Percentiles rank a stretch among this genome's conserved stretches.
These are phyloP conservation scores for Sinella curviseta DNA, from an alignment of 1,140 invertebrate genomes.

Conservation along the genomic window DNA sequence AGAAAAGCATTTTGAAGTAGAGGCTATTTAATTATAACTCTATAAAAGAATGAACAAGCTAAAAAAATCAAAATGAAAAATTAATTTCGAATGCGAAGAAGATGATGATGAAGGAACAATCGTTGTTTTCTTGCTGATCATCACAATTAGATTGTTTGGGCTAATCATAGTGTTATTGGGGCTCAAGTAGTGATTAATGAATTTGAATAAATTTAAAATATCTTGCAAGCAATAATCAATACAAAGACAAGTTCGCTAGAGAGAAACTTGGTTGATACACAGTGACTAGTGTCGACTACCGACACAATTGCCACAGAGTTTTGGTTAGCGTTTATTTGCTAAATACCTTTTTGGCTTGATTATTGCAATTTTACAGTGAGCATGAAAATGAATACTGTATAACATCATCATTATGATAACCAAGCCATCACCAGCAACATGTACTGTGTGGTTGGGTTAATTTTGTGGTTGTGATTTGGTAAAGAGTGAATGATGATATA, in stretches of 20 bases:
- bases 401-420: too few species aligned
- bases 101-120: too few species aligned
- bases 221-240: too few species aligned
- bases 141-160: neutral
- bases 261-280: neutral
- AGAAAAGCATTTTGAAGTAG: too few species aligned
- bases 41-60: neutral
- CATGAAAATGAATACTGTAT: neutral
- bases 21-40: neutral
- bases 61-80: neutral
- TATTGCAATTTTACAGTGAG: neutral
- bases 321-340: neutral
- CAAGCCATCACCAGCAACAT: too few species aligned
- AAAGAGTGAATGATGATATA: too few species aligned
- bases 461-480: neutral
- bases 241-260: too few species aligned
- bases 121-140: neutral
- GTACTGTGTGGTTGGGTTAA: neutral
- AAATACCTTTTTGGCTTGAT: neutral
- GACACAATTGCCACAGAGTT: neutral
- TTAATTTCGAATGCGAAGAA: too few species aligned
- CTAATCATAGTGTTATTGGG: neutral
- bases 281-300: neutral
- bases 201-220: conserved; percentile 6
- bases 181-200: neutral